Conservation (phyloP, 2,888 invertebrate genomes). For the Teleiodes luculella region DNA sequence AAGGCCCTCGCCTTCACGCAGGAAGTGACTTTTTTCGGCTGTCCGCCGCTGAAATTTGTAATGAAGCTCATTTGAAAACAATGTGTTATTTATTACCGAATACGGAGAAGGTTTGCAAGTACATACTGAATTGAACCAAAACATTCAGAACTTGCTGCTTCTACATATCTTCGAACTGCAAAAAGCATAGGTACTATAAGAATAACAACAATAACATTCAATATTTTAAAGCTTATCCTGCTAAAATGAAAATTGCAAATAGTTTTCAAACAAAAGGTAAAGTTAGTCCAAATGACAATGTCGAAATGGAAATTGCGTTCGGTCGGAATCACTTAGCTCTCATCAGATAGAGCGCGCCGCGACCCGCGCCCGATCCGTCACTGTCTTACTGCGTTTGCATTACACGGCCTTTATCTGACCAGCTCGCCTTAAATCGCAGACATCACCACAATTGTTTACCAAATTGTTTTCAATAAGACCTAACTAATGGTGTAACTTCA, state of each 20-base stretch:
- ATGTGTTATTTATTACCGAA: conserved; percentile 67
- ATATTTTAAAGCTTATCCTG: too few relatives aligned
- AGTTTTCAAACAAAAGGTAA: conserved; percentile 51
- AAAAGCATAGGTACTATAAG: too few relatives aligned
- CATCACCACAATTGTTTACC: conserved; percentile 72
- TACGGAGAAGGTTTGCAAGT: conserved; percentile 25
- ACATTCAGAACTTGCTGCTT: background rate
- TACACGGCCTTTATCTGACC: conserved; percentile 73
- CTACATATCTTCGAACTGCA: too few relatives aligned
- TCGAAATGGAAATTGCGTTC: conserved; percentile 72
- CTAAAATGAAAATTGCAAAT: too few relatives aligned
- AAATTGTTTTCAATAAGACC: conserved; percentile 75
- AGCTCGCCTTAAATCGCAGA: conserved; percentile 69
- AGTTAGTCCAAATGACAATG: conserved; percentile 61
- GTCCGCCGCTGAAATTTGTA: conserved; percentile 68
- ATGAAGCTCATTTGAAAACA: conserved; percentile 74
- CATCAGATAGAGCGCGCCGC: conserved; percentile 74
- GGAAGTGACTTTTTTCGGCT: conserved; percentile 72
- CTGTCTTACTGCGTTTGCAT: conserved; percentile 74
- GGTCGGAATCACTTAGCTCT: conserved; percentile 73
- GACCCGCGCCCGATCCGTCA: conserved; percentile 73
- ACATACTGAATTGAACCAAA: background rate
- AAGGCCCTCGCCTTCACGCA: conserved; percentile 66
- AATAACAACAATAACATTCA: too few relatives aligned
- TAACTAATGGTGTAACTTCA: conserved; percentile 63